These are phyloP conservation scores for Sinohyriopsis cumingii DNA, from an alignment of 2,888 invertebrate species.

Conservation along the genomic window DNA sequence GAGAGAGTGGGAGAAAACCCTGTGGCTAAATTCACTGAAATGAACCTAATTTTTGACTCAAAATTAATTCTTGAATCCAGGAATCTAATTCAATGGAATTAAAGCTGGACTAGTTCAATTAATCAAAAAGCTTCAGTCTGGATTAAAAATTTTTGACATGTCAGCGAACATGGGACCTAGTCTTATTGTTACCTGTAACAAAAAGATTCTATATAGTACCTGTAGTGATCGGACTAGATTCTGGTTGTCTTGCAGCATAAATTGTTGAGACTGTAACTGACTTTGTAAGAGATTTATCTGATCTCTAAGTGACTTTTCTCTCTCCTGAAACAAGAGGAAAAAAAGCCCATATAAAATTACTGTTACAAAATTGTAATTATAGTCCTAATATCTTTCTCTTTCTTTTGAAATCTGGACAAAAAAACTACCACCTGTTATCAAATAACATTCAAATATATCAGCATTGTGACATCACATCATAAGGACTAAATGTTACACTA, in stretches of 20 bases:
- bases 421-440: too few relatives aligned
- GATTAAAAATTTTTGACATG: not conserved
- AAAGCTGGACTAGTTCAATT: not conserved
- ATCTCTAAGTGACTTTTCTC: slow-evolving; percentile 51
- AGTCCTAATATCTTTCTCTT: not conserved
- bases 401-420: too few relatives aligned
- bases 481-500: not conserved
- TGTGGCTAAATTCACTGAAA: too few relatives aligned
- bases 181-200: not conserved
- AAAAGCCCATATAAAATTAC: not conserved
- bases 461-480: not conserved
- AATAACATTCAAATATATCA: too few relatives aligned
- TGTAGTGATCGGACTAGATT: slow-evolving; percentile 32
- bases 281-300: slow-evolving; percentile 54
- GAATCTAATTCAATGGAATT: not conserved
- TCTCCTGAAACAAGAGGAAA: slow-evolving; percentile 36
- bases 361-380: not conserved
- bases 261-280: slow-evolving; percentile 50
- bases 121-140: not conserved
- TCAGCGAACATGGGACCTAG: not conserved
- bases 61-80: too few relatives aligned
- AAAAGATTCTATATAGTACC: slow-evolving; percentile 17
- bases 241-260: slow-evolving; percentile 49
- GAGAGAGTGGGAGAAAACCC: too few relatives aligned
- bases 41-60: too few relatives aligned